A percentile compares a stretch with the other conserved stretches of the same genome.
Evolutionary conservation across 1,140 invertebrate species (phyloP).

Genomic region (Macrocentrus cingulum): DNA sequence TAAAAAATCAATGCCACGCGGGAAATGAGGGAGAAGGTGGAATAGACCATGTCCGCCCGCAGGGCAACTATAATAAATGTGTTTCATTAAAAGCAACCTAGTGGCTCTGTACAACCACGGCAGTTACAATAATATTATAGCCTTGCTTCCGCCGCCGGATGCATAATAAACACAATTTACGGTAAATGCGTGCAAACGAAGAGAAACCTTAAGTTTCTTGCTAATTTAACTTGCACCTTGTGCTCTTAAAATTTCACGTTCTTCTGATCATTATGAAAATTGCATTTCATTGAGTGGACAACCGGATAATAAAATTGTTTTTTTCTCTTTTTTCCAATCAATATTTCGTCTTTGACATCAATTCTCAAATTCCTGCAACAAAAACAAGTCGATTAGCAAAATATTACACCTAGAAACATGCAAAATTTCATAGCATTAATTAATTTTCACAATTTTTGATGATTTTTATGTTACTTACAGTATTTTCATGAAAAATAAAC

Average conservation of each 20-base stretch:
- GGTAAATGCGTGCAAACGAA: conserved; percentile 21
- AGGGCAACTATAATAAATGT: conserved; percentile 23
- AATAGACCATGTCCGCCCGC: background rate
- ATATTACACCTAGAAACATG: too few relatives aligned
- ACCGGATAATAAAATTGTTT: too few relatives aligned
- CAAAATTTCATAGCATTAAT: too few relatives aligned
- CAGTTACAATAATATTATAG: conserved; percentile 30
- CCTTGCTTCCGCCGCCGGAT: conserved; percentile 20
- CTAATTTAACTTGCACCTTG: conserved; percentile 24
- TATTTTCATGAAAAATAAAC: too few relatives aligned
- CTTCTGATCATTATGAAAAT: conserved; percentile 15
- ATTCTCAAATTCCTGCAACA: too few relatives aligned
- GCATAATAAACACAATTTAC: conserved; percentile 33
- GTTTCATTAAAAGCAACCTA: conserved; percentile 31
- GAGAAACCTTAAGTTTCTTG: conserved; percentile 20
- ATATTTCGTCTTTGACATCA: too few relatives aligned
- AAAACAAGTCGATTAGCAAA: too few relatives aligned
- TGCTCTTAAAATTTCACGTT: conserved; percentile 16
- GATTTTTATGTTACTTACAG: too few relatives aligned
- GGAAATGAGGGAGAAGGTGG: background rate
- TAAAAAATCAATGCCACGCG: too few relatives aligned
- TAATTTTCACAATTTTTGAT: too few relatives aligned
- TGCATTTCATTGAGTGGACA: conserved; percentile 18
- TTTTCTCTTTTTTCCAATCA: too few relatives aligned
- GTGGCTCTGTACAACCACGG: conserved; percentile 17